Evolutionary conservation across 2,888 invertebrate genomes (phyloP).

Genomic region (Megastigmus dorsalis): DNA sequence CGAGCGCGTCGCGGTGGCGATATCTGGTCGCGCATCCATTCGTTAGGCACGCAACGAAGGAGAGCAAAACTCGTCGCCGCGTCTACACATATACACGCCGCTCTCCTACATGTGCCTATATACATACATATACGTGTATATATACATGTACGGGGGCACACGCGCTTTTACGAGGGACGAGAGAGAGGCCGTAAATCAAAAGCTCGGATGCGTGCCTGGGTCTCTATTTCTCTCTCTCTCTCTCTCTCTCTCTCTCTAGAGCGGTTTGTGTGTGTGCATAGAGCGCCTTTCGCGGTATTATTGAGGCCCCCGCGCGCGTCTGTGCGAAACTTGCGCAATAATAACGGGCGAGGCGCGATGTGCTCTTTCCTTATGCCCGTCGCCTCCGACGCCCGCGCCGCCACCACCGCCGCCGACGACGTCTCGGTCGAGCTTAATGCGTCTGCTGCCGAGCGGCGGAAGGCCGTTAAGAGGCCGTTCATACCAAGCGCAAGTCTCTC

Average conservation of each 20-base stretch:
- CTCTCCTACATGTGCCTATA: too few relatives aligned
- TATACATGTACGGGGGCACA: background rate
- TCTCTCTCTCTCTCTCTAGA: too few relatives aligned
- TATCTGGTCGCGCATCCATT: constrained; percentile 6
- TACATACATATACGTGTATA: too few relatives aligned
- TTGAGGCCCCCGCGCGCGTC: too few relatives aligned
- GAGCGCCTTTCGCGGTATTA: constrained; percentile 13
- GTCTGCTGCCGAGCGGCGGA: constrained; percentile 49
- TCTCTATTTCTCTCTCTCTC: too few relatives aligned
- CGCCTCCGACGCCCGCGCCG: background rate
- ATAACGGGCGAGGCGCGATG: background rate
- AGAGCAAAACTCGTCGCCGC: background rate
- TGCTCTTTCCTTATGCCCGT: constrained; percentile 29
- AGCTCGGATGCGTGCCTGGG: background rate
- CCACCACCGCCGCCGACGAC: constrained; percentile 21
- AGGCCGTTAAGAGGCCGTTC: constrained; percentile 58
- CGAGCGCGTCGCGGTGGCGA: background rate
- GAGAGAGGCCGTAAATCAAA: constrained; percentile 19
- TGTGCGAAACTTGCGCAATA: constrained; percentile 28
- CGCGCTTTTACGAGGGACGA: background rate
- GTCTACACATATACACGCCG: too few relatives aligned
- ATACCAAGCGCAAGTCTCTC: constrained; percentile 42
- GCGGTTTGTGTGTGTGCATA: too few relatives aligned
- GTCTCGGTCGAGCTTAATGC: constrained; percentile 57
- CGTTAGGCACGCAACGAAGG: constrained; percentile 28